A percentile compares a stretch with the other conserved stretches of the same genome.
These are phyloP conservation scores for Nansenia antarctica DNA, from an alignment of 2,113 vertebrate genomes.

Conservation along the genomic window DNA sequence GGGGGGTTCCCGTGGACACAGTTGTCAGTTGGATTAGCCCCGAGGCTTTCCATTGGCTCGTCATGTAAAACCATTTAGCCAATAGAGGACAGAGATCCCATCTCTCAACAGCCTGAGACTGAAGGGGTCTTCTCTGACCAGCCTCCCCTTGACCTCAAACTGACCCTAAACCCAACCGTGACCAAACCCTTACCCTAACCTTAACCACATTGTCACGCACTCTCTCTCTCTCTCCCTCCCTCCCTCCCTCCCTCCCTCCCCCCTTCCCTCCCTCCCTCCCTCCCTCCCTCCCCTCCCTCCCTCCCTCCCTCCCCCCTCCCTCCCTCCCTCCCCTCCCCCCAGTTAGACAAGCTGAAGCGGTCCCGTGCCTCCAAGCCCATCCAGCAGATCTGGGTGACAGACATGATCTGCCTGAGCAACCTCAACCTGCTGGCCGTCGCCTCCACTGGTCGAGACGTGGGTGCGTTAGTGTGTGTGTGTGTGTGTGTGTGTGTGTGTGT, in stretches of 20 bases:
- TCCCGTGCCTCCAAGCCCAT: background rate
- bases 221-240: too few species aligned
- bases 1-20: background rate
- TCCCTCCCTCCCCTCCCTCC: too few species aligned
- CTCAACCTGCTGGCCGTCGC: conserved; percentile 43
- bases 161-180: too few species aligned
- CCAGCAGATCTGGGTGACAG: conserved; percentile 41
- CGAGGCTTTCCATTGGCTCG: background rate
- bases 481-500: conserved; percentile 29
- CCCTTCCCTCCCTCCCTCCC: too few species aligned
- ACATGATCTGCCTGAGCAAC: conserved; percentile 54
- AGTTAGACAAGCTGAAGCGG: conserved; percentile 28
- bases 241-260: too few species aligned
- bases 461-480: too few species aligned
- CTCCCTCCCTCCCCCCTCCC: background rate
- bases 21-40: background rate
- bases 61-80: background rate
- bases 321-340: background rate
- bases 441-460: conserved; percentile 43
- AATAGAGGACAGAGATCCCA: too few species aligned
- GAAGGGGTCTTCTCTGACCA: too few species aligned
- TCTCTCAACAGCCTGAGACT: too few species aligned
- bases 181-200: too few species aligned
- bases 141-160: too few species aligned
- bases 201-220: too few species aligned